Evolutionary conservation across 2,888 invertebrate genomes (phyloP), one percentile per base, ranked within the genome.

Genomic region (Aleiodes alternator): DNA sequence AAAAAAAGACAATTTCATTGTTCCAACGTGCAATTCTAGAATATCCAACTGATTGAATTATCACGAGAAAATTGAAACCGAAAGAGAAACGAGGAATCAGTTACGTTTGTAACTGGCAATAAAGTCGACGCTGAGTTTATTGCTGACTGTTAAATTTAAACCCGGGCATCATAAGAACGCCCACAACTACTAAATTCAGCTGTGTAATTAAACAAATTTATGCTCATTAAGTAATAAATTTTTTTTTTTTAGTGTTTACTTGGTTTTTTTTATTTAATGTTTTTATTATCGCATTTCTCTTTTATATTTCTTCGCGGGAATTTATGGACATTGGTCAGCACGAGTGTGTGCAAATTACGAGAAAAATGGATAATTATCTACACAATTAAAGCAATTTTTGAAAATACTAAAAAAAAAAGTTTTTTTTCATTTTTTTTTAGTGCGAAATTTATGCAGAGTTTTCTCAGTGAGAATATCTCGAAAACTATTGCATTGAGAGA

Each of bases 81-180:
- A 31, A n/a, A 14, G 34, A 34, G 34, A n/a, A 59, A 59, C 34
- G 34, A 59, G 34, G 12, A 29, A 59, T 51, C 59, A 59, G 59
- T 38, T 59, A 43, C 43, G 31, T 29, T 59, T 38, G 59, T 59
- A 59, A 38, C 43, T 34, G 59, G 59, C 34, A 38, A 59, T 59
- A 59, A 59, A 59, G 14, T 2, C 31, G n/a, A 57, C 56, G 23
- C n/a, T 14, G 59, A 59, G 38, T 59, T 59, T 59, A 59, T 38
- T 59, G 34, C 59, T 59, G 59, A 59, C 59, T 59, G 59, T 59
- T 59, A 59, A 59, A 59, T 34, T 59, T 34, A 12, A 59, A 59
- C 29, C 59, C 31, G 34, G n/a, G 59, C 34, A 59, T 59, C 34
- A 59, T 29, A 29, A 59, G 34, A 59, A 11, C n/a, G 7, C 34